phyloP scores from a whole-genome alignment of 2,113 vertebrate species.

The Numida meleagris region DNA sequence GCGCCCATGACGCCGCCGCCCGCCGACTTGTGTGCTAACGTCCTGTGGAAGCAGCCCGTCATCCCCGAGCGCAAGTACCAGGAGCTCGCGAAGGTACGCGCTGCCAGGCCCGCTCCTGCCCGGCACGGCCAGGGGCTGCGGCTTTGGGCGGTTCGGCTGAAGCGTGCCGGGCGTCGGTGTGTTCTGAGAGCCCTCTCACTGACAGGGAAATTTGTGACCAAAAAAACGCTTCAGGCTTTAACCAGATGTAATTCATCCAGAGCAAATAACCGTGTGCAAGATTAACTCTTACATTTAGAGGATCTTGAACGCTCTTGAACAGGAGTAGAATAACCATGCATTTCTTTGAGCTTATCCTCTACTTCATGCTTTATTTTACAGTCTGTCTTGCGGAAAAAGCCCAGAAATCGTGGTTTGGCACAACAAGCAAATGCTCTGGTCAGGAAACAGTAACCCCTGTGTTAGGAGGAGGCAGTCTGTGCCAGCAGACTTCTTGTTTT shows the following conservation, averaged over 20 bases:
- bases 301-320: background rate
- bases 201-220: background rate
- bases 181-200: rapidly evolving
- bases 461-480: background rate
- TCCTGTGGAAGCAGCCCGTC: slow-evolving; percentile 88
- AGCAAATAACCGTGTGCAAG: background rate
- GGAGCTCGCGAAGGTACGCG: slow-evolving; percentile 83
- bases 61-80: slow-evolving; percentile 89
- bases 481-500: background rate
- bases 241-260: rapidly evolving
- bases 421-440: background rate
- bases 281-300: background rate
- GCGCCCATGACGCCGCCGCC: slow-evolving; percentile 88
- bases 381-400: rapidly evolving
- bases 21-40: slow-evolving; percentile 80
- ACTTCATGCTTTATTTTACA: rapidly evolving
- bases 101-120: background rate
- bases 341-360: background rate
- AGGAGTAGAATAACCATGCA: rapidly evolving
- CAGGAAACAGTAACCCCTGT: background rate
- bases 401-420: background rate
- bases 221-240: no score
- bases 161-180: no score
- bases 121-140: no score
- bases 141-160: no score